phyloP scores from a whole-genome alignment of 2,888 invertebrate genomes.

The Pandemis corylana region DNA sequence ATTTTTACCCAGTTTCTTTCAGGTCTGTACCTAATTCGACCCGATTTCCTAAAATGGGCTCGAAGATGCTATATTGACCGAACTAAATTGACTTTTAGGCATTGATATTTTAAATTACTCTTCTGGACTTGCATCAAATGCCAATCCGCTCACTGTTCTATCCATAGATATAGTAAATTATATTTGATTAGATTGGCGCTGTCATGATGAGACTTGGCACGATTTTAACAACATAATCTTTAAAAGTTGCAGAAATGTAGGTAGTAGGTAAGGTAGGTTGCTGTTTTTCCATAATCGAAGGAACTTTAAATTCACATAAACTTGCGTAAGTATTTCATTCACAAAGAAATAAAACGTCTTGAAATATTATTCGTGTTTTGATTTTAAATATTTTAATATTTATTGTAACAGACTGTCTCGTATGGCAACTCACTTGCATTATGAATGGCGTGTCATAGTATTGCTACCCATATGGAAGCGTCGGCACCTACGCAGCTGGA shows the following conservation, averaged over 20 bases:
- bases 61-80: slow-evolving; percentile 64
- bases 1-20: too few relatives aligned
- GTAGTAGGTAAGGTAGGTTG: too few relatives aligned
- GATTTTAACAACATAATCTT: too few relatives aligned
- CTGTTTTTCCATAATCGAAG: neutral
- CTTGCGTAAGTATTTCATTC: neutral
- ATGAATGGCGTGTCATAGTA: slow-evolving; percentile 15
- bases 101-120: neutral
- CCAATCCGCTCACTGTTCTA: neutral
- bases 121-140: slow-evolving; percentile 18
- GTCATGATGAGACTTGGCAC: too few relatives aligned
- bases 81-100: slow-evolving; percentile 32
- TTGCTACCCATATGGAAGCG: slow-evolving; percentile 9
- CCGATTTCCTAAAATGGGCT: slow-evolving; percentile 59
- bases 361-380: neutral
- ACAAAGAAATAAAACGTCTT: neutral
- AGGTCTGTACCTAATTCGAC: slow-evolving; percentile 59
- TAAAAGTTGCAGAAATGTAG: too few relatives aligned
- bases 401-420: neutral
- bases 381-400: slow-evolving; percentile 5
- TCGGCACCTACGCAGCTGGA: slow-evolving; percentile 10
- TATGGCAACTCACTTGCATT: slow-evolving; percentile 14
- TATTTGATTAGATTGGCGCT: too few relatives aligned
- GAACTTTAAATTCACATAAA: neutral
- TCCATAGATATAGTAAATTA: too few relatives aligned